Conservation (phyloP, 2,113 vertebrate species). For the Grus americana region DNA sequence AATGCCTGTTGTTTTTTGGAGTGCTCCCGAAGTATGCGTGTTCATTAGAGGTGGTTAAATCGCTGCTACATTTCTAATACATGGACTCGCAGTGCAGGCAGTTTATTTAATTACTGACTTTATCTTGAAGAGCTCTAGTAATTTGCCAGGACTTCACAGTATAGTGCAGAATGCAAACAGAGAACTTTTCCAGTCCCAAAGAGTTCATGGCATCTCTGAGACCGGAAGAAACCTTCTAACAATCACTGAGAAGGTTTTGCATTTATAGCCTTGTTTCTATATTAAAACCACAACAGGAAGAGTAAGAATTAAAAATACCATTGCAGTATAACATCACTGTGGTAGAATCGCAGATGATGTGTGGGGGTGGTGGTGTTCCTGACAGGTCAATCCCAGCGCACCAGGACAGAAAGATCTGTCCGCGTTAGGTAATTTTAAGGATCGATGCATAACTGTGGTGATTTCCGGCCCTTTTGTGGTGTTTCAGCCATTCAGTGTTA, state of each 20-base stretch:
- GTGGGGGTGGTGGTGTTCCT: background rate
- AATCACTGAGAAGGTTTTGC: background rate
- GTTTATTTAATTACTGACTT: background rate
- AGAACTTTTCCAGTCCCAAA: background rate
- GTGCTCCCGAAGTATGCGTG: accelerated
- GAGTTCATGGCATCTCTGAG: background rate
- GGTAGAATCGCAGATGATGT: background rate
- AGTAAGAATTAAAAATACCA: background rate
- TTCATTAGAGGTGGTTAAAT: background rate
- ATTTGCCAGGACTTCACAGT: background rate
- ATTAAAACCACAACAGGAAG: background rate
- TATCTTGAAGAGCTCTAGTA: background rate
- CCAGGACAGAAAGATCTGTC: background rate
- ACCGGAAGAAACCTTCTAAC: too few species aligned
- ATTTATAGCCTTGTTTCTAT: background rate
- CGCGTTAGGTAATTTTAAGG: background rate
- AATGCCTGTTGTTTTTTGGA: background rate
- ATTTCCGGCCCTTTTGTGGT: background rate
- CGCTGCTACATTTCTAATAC: background rate
- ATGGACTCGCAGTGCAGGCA: background rate
- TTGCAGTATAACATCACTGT: background rate
- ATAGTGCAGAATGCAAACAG: too few species aligned
- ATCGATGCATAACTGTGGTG: accelerated
- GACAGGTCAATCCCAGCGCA: background rate
- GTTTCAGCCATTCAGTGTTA: background rate